Evolutionary conservation across 1,140 invertebrate species (phyloP).

Genomic region (Drosophila ercepeae): DNA sequence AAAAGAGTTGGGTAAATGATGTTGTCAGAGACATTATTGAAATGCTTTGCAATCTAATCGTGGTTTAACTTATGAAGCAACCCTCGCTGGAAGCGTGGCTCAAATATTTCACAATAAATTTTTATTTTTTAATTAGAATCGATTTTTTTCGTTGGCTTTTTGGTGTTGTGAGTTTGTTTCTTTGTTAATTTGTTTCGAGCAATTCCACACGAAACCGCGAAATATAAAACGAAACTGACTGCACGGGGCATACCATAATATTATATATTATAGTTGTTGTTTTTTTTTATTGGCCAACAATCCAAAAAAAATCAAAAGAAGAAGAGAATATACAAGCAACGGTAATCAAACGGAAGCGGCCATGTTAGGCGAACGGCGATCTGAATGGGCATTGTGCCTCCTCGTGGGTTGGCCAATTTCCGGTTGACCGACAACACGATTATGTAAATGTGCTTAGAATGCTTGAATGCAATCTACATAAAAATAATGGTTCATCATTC

Average conservation of each 20-base stretch:
- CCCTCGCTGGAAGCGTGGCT: conserved; percentile 25
- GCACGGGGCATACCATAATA: conserved; percentile 7
- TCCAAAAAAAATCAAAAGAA: conserved; percentile 22
- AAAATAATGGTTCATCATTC: conserved; percentile 41
- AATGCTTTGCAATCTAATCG: background rate
- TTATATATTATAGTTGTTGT: background rate
- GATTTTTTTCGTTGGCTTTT: conserved; percentile 32
- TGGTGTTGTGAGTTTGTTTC: conserved; percentile 17
- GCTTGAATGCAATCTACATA: conserved; percentile 40
- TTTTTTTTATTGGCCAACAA: conserved; percentile 6
- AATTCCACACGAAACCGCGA: conserved; percentile 19
- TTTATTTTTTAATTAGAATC: conserved; percentile 63
- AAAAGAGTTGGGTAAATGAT: no score
- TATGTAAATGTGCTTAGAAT: conserved; percentile 50
- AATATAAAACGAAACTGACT: conserved; percentile 26
- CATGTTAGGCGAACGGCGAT: conserved; percentile 32
- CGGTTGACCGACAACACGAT: conserved; percentile 47
- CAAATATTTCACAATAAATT: conserved; percentile 36
- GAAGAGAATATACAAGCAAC: conserved; percentile 31
- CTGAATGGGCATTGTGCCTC: no score
- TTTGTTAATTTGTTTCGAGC: conserved; percentile 43
- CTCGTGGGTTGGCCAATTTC: conserved; percentile 65
- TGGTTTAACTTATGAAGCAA: conserved; percentile 9
- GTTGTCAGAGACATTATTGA: background rate
- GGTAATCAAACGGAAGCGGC: conserved; percentile 72